These are phyloP conservation scores for Gavialis gangeticus DNA, from an alignment of 2,113 vertebrate species.

Conservation along the genomic window DNA sequence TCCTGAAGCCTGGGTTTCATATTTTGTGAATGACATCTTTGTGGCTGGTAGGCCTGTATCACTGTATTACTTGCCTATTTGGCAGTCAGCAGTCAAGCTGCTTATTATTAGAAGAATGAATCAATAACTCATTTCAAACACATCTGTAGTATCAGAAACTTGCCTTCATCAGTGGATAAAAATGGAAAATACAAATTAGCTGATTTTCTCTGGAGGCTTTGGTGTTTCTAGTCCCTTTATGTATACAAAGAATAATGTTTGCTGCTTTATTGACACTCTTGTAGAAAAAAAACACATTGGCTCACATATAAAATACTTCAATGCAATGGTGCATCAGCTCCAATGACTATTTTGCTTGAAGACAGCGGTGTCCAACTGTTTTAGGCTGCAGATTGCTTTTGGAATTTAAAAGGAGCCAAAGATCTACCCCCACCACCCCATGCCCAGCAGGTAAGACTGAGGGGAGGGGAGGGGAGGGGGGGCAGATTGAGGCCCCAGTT, in stretches of 20 bases:
- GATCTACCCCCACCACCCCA: no score
- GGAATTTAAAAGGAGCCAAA: no score
- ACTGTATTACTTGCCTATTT: background rate
- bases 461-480: no score
- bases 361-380: no score
- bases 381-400: no score
- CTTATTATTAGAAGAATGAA: conserved; percentile 41
- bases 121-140: conserved; percentile 29
- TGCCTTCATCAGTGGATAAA: background rate
- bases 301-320: background rate
- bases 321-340: background rate
- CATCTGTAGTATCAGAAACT: conserved; percentile 8
- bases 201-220: conserved; percentile 2
- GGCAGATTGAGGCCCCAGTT: no score
- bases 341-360: background rate
- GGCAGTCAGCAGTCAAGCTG: conserved; percentile 1
- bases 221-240: background rate
- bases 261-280: background rate
- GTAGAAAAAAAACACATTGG: background rate
- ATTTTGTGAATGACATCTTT: conserved; percentile 40
- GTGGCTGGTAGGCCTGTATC: conserved; percentile 36
- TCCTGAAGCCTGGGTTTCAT: conserved; percentile 3
- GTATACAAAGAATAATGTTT: background rate
- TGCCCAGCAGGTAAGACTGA: no score
- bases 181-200: background rate